Evolutionary conservation across 2,113 vertebrate genomes (phyloP), one percentile per base, ranked within the genome.

Genomic region (Sinocyclocheilus anophthalmus): DNA sequence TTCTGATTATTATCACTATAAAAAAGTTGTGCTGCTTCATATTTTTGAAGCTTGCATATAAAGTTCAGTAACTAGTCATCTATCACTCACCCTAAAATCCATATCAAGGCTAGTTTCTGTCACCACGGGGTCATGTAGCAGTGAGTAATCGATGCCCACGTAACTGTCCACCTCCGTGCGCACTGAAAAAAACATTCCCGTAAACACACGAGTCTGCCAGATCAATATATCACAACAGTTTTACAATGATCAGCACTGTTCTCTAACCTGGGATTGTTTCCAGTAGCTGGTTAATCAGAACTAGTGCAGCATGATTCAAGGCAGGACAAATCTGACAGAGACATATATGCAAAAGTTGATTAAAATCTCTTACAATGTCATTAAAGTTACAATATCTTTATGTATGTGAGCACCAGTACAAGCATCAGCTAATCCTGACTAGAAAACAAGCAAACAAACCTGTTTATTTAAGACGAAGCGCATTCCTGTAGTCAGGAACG

Each of bases 121-220:
- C 88, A 97, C 92, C 0, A 92, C 83, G 0, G 98, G 98, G 81
- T 98, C 95, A 48, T 90, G 93, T 7, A 98, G 92, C 22, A 99
- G 96, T 22, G 97, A 97, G 87, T 99, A 99, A 92, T 99, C 98
- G 0, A 98, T 99, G 59, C 98, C 97, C 0, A 99, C 91, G 1
- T 94, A 95, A 0, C 93, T 50, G 37, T 99, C 97, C 87, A 99
- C 97, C 0, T 96, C 83, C 1, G 94, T 92, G 48, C 94, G 95
- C 82, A 99, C 98, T 94, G 77, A 20, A 84, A 73, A 85, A 76
- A 67, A 79, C 55, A 82, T 50, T 37, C 20, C n/a, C 4, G 14
- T 73, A 73, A 73, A 89, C n/a, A 84, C 57, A 55, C 33, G 5
- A 1, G 18, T 61, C 45, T 13, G 45, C 45, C n/a, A 24, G 55